Conservation (phyloP, 2,888 invertebrate genomes). For the Pristionchus fissidentatus region DNA sequence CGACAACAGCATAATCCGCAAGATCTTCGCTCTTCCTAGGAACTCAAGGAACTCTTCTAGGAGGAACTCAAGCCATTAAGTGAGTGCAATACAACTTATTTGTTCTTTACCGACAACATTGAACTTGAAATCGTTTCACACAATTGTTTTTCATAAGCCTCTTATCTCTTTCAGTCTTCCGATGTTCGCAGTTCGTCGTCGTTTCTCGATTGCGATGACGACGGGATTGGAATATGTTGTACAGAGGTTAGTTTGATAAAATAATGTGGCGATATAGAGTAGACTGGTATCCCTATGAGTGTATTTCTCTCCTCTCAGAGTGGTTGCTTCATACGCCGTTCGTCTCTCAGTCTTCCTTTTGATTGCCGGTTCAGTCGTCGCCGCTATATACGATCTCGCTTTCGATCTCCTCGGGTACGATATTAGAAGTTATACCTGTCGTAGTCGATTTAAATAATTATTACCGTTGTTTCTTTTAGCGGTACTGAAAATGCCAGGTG, state of each 20-base stretch:
- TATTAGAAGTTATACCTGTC: background rate
- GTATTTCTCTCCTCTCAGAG: constrained; percentile 72
- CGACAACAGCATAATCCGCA: constrained; percentile 79
- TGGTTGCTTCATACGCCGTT: constrained; percentile 82
- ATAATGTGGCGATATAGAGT: constrained; percentile 31
- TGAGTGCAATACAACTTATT: constrained; percentile 56
- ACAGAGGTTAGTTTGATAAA: constrained; percentile 80
- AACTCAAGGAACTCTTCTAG: constrained; percentile 95
- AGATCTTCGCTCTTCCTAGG: constrained; percentile 95
- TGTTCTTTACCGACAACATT: background rate
- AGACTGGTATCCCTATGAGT: no score
- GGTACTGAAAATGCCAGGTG: background rate
- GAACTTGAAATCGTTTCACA: background rate
- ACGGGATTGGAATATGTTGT: constrained; percentile 93
- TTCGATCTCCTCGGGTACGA: constrained; percentile 92
- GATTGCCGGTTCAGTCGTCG: constrained; percentile 93
- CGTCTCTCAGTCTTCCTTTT: constrained; percentile 94
- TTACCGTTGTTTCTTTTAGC: background rate
- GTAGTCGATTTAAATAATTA: background rate
- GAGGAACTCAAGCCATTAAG: constrained; percentile 90
- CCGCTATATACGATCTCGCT: constrained; percentile 91
- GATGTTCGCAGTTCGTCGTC: constrained; percentile 95
- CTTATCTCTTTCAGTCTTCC: constrained; percentile 83
- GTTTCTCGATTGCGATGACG: constrained; percentile 97
- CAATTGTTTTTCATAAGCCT: background rate